Evolutionary conservation across 2,113 vertebrate species (phyloP).

Genomic region (Ptilonorhynchus violaceus): DNA sequence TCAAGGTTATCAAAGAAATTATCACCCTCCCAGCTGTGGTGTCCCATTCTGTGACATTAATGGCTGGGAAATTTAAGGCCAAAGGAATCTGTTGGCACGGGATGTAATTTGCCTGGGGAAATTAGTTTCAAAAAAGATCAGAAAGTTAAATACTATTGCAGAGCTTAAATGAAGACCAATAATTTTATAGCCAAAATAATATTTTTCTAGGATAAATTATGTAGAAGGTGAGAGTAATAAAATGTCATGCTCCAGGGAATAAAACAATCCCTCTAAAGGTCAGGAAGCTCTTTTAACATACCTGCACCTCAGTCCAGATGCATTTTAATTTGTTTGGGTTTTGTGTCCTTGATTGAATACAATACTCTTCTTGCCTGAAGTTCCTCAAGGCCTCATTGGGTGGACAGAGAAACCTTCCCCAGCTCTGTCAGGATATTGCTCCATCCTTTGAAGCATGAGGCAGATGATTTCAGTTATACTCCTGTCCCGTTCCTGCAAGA

Average conservation of each 20-base stretch:
- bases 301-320: not conserved
- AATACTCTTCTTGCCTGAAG: not conserved
- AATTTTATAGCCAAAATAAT: slow-evolving; percentile 54
- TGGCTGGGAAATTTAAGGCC: not conserved
- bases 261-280: slow-evolving; percentile 25
- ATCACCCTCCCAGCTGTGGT: not conserved
- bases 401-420: not conserved
- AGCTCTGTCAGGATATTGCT: not conserved
- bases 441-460: not conserved
- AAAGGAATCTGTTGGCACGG: not conserved
- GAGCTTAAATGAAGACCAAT: not conserved
- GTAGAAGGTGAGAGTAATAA: slow-evolving; percentile 16
- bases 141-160: slow-evolving; percentile 36
- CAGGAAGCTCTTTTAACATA: not conserved
- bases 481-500: not conserved
- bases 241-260: slow-evolving; percentile 19
- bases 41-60: slow-evolving; percentile 20
- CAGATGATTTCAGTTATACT: not conserved
- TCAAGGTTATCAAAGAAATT: not conserved
- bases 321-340: slow-evolving; percentile 12
- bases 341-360: not conserved
- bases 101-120: slow-evolving; percentile 30
- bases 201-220: slow-evolving; percentile 46
- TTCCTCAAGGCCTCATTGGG: not conserved
- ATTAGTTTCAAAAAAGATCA: slow-evolving; percentile 28